Evolutionary conservation across 2,888 invertebrate genomes (phyloP).

Genomic region (Tetheella fluctuosa): DNA sequence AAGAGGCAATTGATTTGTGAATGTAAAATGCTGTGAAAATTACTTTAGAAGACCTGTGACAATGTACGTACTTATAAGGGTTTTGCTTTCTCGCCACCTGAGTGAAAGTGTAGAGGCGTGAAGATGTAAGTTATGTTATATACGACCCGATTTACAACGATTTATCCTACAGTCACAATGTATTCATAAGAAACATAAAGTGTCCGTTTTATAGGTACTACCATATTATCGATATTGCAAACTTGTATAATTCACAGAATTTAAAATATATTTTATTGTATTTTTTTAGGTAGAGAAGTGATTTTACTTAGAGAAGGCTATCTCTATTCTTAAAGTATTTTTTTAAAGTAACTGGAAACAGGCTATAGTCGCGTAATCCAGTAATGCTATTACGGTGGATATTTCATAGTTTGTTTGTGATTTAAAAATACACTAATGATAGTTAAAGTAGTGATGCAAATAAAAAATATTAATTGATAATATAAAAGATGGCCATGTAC

Average conservation of each 20-base stretch:
- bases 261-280: not conserved
- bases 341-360: no score
- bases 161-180: not conserved
- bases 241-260: not conserved
- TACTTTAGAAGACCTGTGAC: conserved; percentile 18
- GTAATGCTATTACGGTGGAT: no score
- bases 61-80: conserved; percentile 33
- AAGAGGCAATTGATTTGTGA: conserved; percentile 33
- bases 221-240: not conserved
- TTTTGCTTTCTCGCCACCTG: conserved; percentile 37
- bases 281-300: no score
- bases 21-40: conserved; percentile 35
- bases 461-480: no score
- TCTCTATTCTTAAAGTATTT: no score
- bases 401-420: no score
- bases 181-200: conserved; percentile 1
- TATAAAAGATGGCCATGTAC: no score
- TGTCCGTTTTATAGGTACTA: not conserved
- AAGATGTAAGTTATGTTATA: conserved; percentile 42
- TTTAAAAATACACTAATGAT: no score
- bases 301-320: no score
- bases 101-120: conserved; percentile 44
- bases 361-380: no score
- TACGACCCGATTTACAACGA: conserved; percentile 29
- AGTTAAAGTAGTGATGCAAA: no score